Base-by-base conservation (phyloP, 1,140 invertebrate species). In the Drosophila nebulosa region DNA sequence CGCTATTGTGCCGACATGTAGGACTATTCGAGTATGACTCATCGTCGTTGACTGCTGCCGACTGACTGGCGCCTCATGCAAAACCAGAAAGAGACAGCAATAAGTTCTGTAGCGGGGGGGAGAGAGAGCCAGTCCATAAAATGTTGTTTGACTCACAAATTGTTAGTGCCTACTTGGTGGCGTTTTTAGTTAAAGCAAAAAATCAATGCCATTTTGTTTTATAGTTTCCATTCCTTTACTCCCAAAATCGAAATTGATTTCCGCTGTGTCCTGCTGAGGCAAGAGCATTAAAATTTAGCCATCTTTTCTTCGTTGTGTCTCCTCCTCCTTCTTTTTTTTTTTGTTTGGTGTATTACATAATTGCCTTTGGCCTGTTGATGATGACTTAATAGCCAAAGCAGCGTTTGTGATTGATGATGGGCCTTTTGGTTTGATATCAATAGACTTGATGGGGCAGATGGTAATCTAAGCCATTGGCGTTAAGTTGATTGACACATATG, bases 31-130 rank as follows among this genome's bases (percentile, higher is more conserved):
- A 60, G 61, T 73, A 61, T 84, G 79, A 83, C 79, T 83, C 79
- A 83, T 84, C 66, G 22, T 46, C 14, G 22, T 59, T 59, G 14
- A 24, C 51, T 63, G 14, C 58, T 74, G 81, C 69, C 77, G 80
- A 63, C 73, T 67, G 77, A 70, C 63, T 86, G 80, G 81, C 80
- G 80, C 81, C 71, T 16, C 72, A 73, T 42, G 71, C 79, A 39
- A 79, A 59, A 62, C 53, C 61, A 67, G 71, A 27, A 67, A 57
- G 66, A 67, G 39, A 55, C 27, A 58, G 21, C 35, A 50, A 67
- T 21, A 42, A 42, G 55, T 5, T 30, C 50, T 59, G n/a, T n/a
- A 39, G 46, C 50, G 24, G n/a, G 26, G 12, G 56, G 24, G 14
- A 18, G 12, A 50, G 39, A n/a, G n/a, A n/a, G n/a, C n/a, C n/a